phyloP scores from a whole-genome alignment of 2,888 invertebrate genomes.

The Pandemis cinnamomeana region DNA sequence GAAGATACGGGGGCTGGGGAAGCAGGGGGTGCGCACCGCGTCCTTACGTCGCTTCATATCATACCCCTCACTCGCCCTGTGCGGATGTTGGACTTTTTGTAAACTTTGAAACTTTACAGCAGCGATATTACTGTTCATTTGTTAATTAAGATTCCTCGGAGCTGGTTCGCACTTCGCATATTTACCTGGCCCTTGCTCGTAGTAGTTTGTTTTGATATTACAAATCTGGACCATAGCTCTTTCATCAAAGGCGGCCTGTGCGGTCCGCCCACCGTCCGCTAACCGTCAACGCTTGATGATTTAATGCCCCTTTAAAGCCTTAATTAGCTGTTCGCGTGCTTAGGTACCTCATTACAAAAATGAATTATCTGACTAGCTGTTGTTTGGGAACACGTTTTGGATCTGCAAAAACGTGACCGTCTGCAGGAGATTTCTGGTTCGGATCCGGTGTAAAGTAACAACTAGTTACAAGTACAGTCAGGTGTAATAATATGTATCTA shows the following conservation, averaged over 20 bases:
- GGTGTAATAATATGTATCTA: no score
- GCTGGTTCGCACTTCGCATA: no score
- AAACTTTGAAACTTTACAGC: no score
- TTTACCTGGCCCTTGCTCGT: neutral
- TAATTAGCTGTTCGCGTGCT: conserved; percentile 57
- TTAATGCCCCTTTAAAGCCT: conserved; percentile 51
- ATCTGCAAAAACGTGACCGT: conserved; percentile 34
- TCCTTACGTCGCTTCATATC: no score
- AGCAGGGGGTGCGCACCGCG: no score
- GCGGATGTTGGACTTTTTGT: no score
- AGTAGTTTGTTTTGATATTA: neutral
- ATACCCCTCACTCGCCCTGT: no score
- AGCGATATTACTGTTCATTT: no score
- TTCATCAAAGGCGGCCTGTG: conserved; percentile 43
- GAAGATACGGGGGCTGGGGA: no score
- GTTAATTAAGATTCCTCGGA: no score
- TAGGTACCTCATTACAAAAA: conserved; percentile 53
- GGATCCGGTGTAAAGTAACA: no score
- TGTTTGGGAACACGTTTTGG: conserved; percentile 25
- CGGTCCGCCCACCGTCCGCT: conserved; percentile 43
- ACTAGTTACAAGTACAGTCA: neutral
- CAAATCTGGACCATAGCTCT: neutral
- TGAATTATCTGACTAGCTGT: conserved; percentile 31
- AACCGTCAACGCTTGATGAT: conserved; percentile 54
- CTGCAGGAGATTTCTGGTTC: neutral